These are phyloP conservation scores for Isichthys henryi DNA, from an alignment of 2,113 vertebrate genomes.

Conservation along the genomic window DNA sequence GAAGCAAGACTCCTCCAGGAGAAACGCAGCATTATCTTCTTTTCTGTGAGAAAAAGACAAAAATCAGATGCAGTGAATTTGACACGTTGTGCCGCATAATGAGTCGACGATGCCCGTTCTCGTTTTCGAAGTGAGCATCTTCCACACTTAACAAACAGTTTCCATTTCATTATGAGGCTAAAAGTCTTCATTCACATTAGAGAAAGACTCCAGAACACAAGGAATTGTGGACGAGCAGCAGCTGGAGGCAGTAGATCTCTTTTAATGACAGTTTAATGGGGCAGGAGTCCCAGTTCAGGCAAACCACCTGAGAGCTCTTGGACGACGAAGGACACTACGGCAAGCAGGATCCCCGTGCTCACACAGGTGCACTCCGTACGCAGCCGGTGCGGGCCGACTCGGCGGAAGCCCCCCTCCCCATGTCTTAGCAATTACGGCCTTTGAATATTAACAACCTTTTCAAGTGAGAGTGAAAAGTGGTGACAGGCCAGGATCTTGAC, in stretches of 20 bases:
- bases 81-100: too few species aligned
- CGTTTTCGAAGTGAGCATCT: not conserved
- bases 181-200: not conserved
- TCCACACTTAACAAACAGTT: not conserved
- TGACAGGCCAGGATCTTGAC: slow-evolving; percentile 53
- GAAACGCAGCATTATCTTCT: slow-evolving; percentile 15
- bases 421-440: slow-evolving; percentile 54
- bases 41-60: slow-evolving; percentile 8
- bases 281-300: not conserved
- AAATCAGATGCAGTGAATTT: not conserved
- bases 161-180: not conserved
- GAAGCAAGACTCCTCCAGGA: not conserved
- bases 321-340: not conserved
- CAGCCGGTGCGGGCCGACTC: not conserved
- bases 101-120: not conserved
- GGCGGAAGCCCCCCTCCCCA: not conserved
- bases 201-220: not conserved
- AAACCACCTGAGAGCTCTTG: not conserved
- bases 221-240: not conserved
- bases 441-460: slow-evolving; percentile 62
- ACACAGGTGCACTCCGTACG: not conserved
- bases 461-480: slow-evolving; percentile 52
- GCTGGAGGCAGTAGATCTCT: not conserved
- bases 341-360: not conserved
- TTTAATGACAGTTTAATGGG: not conserved